Evolutionary conservation across 2,113 vertebrate species (phyloP), one percentile per base, ranked within the genome.

Genomic region (Callithrix jacchus): DNA sequence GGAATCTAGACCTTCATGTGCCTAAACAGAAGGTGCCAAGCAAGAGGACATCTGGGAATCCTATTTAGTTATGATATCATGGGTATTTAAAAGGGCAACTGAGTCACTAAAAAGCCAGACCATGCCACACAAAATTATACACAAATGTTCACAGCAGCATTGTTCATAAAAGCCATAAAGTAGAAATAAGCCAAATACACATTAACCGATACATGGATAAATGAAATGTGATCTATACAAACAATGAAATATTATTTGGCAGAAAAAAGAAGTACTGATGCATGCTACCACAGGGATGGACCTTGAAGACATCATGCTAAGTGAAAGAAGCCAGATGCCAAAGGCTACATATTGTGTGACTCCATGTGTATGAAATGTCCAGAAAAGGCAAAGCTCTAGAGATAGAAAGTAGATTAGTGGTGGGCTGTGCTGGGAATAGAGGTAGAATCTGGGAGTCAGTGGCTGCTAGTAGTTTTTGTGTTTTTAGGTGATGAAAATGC

Each of bases 241-340:
- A 88, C 52, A 85, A 76, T 21, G 47, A 68, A 84, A 81, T 64
- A 71, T 8, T 79, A 71, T 35, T 96, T 85, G 12, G 66, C 58
- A 89, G 56, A 89, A 70, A 81, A 81, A 97, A 64, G 66, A 96
- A 96, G 35, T 77, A 71, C n/a, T 89, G 11, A 79, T 20, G 82
- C 8, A 79, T 9, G 21, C 66, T 86, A 66, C 13, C 52, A 64
- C 64, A 61, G 35, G 25, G 16, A n/a, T 42, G 45, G 89, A 70
- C n/a, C 68, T 87, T 79, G 84, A 81, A 91, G 61, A 82, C 35
- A 91, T 52, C 45, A 79, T 71, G 20, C 13, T 56, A 91, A 74
- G 47, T 74, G 45, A 91, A 86, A 80, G 73, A 91, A 91, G 37
- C 23, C 30, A 10, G 37, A 87, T 56, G 49, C 47, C 79, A 74